A percentile compares a stretch with the other conserved stretches of the same genome.
These are phyloP conservation scores for Leptodactylus fuscus DNA, from an alignment of 2,113 vertebrate species.

Conservation along the genomic window DNA sequence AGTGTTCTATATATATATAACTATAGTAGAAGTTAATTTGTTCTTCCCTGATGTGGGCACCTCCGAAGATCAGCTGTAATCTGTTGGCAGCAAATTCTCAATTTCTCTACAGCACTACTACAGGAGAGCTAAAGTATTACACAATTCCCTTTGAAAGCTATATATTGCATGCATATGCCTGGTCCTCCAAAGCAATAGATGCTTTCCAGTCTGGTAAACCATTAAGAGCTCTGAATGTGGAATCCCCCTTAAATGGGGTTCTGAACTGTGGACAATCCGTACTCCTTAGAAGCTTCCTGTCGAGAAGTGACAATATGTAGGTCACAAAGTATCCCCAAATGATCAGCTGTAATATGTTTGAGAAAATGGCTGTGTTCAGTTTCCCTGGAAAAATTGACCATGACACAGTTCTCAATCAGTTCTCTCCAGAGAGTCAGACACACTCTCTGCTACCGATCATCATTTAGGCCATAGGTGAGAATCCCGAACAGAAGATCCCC, in stretches of 20 bases:
- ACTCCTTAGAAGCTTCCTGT: neutral
- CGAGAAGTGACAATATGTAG: neutral
- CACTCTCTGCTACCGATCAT: too few relatives aligned
- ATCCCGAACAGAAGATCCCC: too few relatives aligned
- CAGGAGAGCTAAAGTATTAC: neutral
- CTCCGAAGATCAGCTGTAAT: neutral
- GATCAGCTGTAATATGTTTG: neutral
- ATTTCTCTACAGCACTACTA: neutral
- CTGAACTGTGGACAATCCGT: neutral
- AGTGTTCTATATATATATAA: too few relatives aligned
- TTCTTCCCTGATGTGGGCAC: neutral
- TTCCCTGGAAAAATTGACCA: neutral
- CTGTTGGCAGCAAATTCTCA: neutral
- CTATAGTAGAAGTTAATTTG: too few relatives aligned
- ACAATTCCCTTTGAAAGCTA: neutral
- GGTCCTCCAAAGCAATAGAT: neutral
- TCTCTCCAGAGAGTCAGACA: neutral
- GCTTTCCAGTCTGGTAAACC: neutral
- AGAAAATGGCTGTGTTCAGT: too few relatives aligned
- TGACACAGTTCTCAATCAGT: neutral
- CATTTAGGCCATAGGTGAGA: too few relatives aligned
- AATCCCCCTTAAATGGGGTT: neutral
- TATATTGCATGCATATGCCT: neutral
- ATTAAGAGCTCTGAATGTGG: neutral
- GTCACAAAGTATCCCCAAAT: neutral